phyloP scores from a whole-genome alignment of 2,888 invertebrate genomes.

The Polia nebulosa region DNA sequence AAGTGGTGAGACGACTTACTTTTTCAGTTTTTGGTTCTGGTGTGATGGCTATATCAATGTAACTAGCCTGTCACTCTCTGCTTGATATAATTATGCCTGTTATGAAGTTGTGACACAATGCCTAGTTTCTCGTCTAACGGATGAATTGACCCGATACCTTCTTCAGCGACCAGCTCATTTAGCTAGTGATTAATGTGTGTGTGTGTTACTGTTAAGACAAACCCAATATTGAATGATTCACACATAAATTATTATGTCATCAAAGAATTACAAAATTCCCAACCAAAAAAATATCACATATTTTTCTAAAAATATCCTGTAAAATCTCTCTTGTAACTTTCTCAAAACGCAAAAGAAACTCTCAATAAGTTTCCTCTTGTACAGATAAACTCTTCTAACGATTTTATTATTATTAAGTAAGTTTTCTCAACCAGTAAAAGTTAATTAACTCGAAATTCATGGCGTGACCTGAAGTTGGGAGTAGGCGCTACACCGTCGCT shows the following conservation, averaged over 20 bases:
- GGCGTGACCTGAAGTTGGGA: constrained; percentile 78
- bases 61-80: no score
- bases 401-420: constrained; percentile 73
- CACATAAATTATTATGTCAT: background rate
- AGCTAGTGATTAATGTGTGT: no score
- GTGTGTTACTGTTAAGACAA: no score
- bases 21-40: no score
- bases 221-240: no score
- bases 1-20: background rate
- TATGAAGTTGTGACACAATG: no score
- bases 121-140: no score
- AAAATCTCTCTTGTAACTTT: constrained; percentile 24
- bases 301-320: no score
- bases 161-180: background rate
- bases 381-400: constrained; percentile 57
- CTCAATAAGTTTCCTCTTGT: constrained; percentile 36
- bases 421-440: constrained; percentile 69
- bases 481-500: constrained; percentile 74
- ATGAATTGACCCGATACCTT: no score
- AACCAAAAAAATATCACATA: constrained; percentile 3
- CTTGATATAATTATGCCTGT: no score
- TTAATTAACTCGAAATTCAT: constrained; percentile 81
- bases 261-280: background rate
- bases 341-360: constrained; percentile 24
- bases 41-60: no score